Evolutionary conservation across 2,113 vertebrate genomes (phyloP), one percentile per base, ranked within the genome.

Genomic region (Ailurus styani): DNA sequence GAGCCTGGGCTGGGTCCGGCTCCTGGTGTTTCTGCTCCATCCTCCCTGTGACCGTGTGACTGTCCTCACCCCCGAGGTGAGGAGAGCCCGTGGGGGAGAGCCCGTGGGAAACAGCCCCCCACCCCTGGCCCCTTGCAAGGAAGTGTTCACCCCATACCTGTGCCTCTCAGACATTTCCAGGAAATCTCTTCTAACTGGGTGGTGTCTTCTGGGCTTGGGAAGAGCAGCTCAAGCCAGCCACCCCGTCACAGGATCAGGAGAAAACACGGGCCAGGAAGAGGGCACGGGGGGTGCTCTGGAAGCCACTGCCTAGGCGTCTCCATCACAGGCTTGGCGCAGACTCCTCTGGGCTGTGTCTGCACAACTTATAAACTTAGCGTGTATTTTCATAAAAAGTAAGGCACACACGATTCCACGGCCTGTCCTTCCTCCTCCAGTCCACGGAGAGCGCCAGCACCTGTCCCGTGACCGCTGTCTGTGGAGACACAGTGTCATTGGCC

Each of bases 261-360:
- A 9, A 7, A n/a, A 40, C 0, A 1, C 27, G 5, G 83, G 12
- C 0, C 4, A 6, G 29, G 34, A 2, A 13, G 25, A 9, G 1
- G 7, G 62, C 29, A 15, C 29, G 29, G 62, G 70, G 5, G 27
- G 62, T 2, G 29, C 62, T 31, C 29, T 64, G 29, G 62, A 29
- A 15, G 6, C 62, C 1, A 13, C 62, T 34, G 29, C 62, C 14
- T 13, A 2, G 62, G 62, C 29, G 11, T 62, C 13, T 34, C 62
- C 14, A 6, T 31, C 62, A 31, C 62, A 34, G 62, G 25, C 7
- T 5, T 3, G 29, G 25, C 6, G 20, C 0, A 5, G 13, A 15
- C 15, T 3, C 29, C 6, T 23, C 68, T 1, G 25, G 17, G 17
- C 21, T n/a, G 15, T 12, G 37, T 23, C 81, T 3, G 0, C 0